A percentile compares a stretch with the other conserved stretches of the same genome.
phyloP scores from a whole-genome alignment of 2,888 invertebrate genomes.

The Lottia scabra region DNA sequence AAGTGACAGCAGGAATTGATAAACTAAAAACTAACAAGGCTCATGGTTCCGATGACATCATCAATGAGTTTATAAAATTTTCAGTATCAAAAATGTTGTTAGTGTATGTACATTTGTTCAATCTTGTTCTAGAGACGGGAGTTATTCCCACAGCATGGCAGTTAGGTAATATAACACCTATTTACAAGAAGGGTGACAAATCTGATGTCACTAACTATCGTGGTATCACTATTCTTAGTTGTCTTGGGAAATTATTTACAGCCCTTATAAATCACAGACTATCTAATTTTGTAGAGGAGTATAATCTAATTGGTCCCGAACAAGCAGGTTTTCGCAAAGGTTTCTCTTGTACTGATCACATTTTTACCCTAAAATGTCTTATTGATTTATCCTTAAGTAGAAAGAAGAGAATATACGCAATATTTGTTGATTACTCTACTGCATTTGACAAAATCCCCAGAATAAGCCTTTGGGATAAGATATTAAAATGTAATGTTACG shows the following conservation, averaged over 20 bases:
- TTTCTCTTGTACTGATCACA: constrained; percentile 6
- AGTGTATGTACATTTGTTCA: constrained; percentile 14
- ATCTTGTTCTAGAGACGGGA: constrained; percentile 14
- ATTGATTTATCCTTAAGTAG: background rate
- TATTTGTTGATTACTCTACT: background rate
- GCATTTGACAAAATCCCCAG: constrained; percentile 13
- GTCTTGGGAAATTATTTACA: background rate
- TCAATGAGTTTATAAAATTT: constrained; percentile 17
- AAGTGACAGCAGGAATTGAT: constrained; percentile 6
- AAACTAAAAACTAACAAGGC: constrained; percentile 16
- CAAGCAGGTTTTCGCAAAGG: constrained; percentile 3
- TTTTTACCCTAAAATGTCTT: constrained; percentile 8
- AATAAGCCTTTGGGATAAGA: constrained; percentile 13
- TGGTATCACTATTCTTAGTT: constrained; percentile 11
- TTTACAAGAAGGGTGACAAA: constrained; percentile 14
- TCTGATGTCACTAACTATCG: constrained; percentile 11
- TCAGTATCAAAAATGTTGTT: background rate
- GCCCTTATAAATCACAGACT: background rate
- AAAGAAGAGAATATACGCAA: constrained; percentile 6
- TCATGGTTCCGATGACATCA: constrained; percentile 5
- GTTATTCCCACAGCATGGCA: constrained; percentile 9
- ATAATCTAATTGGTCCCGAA: background rate
- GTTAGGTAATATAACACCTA: constrained; percentile 5
- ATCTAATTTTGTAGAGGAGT: background rate
- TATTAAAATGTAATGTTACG: background rate